Evolutionary conservation across 2,888 invertebrate genomes (phyloP).

Genomic region (Athripsodes cinereus): DNA sequence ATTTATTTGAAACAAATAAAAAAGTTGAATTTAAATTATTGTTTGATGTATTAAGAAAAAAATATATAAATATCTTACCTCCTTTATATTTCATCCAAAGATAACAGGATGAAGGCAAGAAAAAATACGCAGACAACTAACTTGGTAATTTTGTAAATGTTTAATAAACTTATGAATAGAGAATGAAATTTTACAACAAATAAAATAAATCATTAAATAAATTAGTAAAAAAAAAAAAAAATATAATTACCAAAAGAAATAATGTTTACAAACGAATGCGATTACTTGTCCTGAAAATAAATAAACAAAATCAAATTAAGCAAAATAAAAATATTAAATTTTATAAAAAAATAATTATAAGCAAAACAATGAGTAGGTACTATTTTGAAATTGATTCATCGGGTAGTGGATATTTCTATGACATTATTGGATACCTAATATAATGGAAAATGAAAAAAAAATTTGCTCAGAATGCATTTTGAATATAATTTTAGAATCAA

Average conservation of each 20-base stretch:
- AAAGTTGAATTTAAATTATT: no score
- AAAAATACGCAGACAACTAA: conserved; percentile 46
- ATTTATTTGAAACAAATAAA: no score
- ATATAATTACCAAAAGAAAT: not conserved
- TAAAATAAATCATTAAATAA: not conserved
- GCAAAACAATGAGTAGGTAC: no score
- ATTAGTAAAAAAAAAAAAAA: not conserved
- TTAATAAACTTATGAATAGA: not conserved
- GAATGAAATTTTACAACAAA: not conserved
- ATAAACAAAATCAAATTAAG: not conserved
- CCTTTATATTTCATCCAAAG: conserved; percentile 36
- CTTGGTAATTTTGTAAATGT: conserved; percentile 38
- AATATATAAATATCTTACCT: conserved; percentile 36
- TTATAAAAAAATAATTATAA: no score
- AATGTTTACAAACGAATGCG: not conserved
- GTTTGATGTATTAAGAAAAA: no score
- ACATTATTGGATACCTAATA: no score
- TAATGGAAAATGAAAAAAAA: no score
- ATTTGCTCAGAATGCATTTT: no score
- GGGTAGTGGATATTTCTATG: no score
- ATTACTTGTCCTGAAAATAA: not conserved
- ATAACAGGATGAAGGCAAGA: conserved; percentile 40
- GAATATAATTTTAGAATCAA: no score
- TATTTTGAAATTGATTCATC: no score
- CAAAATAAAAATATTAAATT: no score